Base-by-base conservation (phyloP, 2,888 invertebrate species). In the Cataglyphis livida region DNA sequence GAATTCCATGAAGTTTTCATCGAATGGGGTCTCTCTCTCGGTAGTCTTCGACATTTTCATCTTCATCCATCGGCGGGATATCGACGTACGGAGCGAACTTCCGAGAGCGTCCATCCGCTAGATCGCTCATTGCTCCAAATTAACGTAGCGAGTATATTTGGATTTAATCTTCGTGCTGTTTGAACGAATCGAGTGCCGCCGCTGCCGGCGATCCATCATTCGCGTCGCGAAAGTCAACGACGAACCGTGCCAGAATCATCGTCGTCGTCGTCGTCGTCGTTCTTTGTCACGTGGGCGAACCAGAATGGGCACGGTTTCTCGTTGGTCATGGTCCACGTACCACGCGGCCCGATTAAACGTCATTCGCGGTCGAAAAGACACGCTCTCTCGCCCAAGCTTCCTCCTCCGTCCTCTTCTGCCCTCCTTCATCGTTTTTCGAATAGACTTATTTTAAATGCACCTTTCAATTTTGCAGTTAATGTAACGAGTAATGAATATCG, bases 221-320 rank as follows among this genome's bases (percentile, higher is more conserved):
- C 28, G 21, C 54, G 51, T 76, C 51, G 62, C 78, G 74, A 73
- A 61, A 81, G 79, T 81, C 81, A 78, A 81, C 81, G 81, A 76
- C 81, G 44, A 70, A 57, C 18, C 35, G 59, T 44, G 78, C 76
- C 62, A 51, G 78, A 62, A 57, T 76, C 68, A 28, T 66, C 51
- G 71, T 41, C 68, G 41, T 44, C 21, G 75, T 64, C 35, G 38
- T 41, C 66, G 66, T 66, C 25, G 25, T 28, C 25, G 25, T 28
- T 28, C 66, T 28, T 66, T 28, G 44, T 51, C 70, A 84, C 83
- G 84, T 84, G 70, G 84, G 84, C 75, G 83, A 66, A 84, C 74
- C 68, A 74, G 84, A 84, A 82, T 74, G 82, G 74, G 73, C 78
- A 73, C 78, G 78, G 73, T 79, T 79, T 71, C 70, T 82, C 83